Evolutionary conservation across 2,888 invertebrate genomes (phyloP), one percentile per base, ranked within the genome.

Genomic region (Philereme vetulata): DNA sequence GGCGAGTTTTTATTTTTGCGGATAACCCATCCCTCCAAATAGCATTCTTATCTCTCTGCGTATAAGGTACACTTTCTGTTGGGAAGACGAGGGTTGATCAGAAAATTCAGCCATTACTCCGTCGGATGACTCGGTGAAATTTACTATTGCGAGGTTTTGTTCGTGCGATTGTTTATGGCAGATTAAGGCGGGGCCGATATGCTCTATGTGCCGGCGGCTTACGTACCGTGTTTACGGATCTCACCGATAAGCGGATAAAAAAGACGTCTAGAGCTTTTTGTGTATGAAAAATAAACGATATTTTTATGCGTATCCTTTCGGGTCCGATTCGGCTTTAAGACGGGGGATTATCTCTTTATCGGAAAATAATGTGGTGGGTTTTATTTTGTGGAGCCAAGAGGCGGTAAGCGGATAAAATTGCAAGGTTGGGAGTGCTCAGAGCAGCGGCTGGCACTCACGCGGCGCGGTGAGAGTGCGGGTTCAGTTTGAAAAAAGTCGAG

Each of bases 101-200:
- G 74, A 81, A 80, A 81, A 82, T 79, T 80, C 80, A 74, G 75
- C 78, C 76, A 84, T 85, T 82, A 84, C 80, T 82, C 71, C 77
- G 71, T 77, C 72, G 81, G 82, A 85, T 86, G 84, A 85, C 81
- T 84, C 81, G 78, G 77, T 75, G 76, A 79, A 82, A 84, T 83
- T 76, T 85, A 84, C 74, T 85, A 81, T 82, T 76, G 78, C 77
- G 72, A 72, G 81, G 83, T 81, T 82, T 81, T 79, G 85, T 81
- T 79, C 76, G 74, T 68, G 77, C 80, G 78, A 84, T 85, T 86
- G 86, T 85, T 85, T 86, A 85, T 80, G 79, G 83, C 80, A 79
- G 85, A 85, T 85, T 81, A 82, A 80, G 81, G 81, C 79, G 72
- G 72, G 75, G 75, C 74, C 81, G 82, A 82, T 81, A 78, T 78